These are phyloP conservation scores for Stichodactyla helianthus DNA, from an alignment of 64 coral and sea anemone species.

Conservation along the genomic window DNA sequence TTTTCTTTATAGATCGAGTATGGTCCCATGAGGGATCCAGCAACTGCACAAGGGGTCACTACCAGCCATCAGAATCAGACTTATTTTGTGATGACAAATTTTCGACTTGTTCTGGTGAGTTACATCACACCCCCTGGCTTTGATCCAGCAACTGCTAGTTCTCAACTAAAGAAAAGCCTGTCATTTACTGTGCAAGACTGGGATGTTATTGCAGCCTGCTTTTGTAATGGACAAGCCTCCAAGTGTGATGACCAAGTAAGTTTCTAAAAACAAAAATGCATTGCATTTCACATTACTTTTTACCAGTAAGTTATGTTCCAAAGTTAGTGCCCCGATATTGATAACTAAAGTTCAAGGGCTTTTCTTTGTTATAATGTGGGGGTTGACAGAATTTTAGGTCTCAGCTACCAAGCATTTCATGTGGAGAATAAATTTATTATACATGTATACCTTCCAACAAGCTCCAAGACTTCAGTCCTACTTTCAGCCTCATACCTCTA, in stretches of 20 bases:
- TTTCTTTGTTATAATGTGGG: too few relatives aligned
- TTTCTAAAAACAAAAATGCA: not conserved
- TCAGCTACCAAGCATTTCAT: too few relatives aligned
- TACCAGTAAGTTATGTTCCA: too few relatives aligned
- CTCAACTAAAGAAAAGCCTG: conserved; percentile 41
- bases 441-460: too few relatives aligned
- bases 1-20: not conserved
- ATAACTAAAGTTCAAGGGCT: too few relatives aligned
- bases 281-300: too few relatives aligned
- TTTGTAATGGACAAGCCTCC: conserved; percentile 82
- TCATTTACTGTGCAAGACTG: conserved; percentile 82
- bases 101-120: conserved; percentile 61
- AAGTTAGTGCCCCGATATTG: too few relatives aligned
- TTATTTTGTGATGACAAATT: conserved; percentile 77
- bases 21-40: not conserved
- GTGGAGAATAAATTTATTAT: too few relatives aligned
- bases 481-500: too few relatives aligned
- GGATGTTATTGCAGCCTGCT: conserved; percentile 63
- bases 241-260: conserved; percentile 63
- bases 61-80: conserved; percentile 6
- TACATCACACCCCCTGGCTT: conserved; percentile 39
- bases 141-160: conserved; percentile 11
- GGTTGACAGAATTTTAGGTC: too few relatives aligned
- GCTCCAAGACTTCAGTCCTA: too few relatives aligned
- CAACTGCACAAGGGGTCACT: not conserved